phyloP scores from a whole-genome alignment of 2,888 invertebrate genomes.

The Petrolisthes cinctipes region DNA sequence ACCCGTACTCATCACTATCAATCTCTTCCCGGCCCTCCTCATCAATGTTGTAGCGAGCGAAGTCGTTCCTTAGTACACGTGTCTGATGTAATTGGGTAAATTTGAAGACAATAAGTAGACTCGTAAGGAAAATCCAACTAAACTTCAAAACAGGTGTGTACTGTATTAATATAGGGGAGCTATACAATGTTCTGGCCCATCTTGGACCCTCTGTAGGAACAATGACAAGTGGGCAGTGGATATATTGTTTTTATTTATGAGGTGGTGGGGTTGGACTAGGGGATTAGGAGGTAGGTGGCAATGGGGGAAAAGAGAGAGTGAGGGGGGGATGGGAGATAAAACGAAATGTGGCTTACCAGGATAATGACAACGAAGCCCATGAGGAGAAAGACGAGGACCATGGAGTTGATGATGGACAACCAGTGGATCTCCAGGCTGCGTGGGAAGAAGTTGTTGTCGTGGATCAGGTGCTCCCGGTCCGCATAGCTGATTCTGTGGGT shows the following conservation, averaged over 20 bases:
- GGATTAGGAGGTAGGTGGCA: no score
- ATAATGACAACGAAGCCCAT: slow-evolving; percentile 73
- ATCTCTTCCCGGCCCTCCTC: slow-evolving; percentile 70
- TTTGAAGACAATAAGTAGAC: not conserved
- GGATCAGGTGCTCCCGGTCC: slow-evolving; percentile 69
- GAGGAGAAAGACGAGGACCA: slow-evolving; percentile 72
- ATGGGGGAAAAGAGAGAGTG: no score
- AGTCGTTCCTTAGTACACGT: slow-evolving; percentile 72
- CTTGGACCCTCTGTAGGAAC: not conserved
- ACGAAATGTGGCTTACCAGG: slow-evolving; percentile 69
- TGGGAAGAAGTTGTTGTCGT: slow-evolving; percentile 71
- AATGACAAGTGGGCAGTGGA: not conserved
- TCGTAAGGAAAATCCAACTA: not conserved
- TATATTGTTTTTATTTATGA: no score
- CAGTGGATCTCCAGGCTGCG: slow-evolving; percentile 73
- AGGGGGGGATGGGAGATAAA: not conserved
- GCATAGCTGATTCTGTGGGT: slow-evolving; percentile 69
- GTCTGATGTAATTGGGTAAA: slow-evolving; percentile 68
- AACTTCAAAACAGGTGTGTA: not conserved
- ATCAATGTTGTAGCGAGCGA: slow-evolving; percentile 72
- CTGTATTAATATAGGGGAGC: not conserved
- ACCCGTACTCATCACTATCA: slow-evolving; percentile 73
- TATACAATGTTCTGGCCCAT: no score
- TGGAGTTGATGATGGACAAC: slow-evolving; percentile 73
- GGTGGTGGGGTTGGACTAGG: no score